phyloP scores from a whole-genome alignment of 2,888 invertebrate species.

The Chloromyia formosa region DNA sequence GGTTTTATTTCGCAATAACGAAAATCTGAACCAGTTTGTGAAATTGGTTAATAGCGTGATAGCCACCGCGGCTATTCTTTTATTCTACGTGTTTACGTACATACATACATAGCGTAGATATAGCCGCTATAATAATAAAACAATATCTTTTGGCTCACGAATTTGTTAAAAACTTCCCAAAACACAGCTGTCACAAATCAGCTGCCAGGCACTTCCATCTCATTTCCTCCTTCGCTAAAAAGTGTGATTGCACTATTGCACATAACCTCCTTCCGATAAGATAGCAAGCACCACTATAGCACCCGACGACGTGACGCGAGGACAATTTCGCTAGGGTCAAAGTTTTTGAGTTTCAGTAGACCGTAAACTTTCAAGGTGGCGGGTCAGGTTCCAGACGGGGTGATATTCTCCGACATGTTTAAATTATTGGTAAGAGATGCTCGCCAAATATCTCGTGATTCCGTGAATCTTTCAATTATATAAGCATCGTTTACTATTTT shows the following conservation, averaged over 20 bases:
- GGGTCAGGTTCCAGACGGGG: slow-evolving; percentile 52
- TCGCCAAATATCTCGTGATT: slow-evolving; percentile 41
- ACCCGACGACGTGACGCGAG: background rate
- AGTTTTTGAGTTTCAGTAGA: slow-evolving; percentile 51
- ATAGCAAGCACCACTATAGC: no score
- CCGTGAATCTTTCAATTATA: slow-evolving; percentile 44
- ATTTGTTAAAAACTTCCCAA: background rate
- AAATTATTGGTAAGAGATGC: slow-evolving; percentile 59
- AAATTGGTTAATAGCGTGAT: no score
- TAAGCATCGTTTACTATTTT: slow-evolving; percentile 52
- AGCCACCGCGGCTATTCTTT: no score
- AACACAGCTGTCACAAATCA: background rate
- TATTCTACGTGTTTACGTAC: no score
- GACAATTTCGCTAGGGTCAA: background rate
- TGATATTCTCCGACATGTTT: slow-evolving; percentile 56
- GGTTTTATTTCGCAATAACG: no score
- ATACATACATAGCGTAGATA: no score
- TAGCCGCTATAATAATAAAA: no score
- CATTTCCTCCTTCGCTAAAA: background rate
- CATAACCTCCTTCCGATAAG: slow-evolving; percentile 9
- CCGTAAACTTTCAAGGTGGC: slow-evolving; percentile 57
- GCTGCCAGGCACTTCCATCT: background rate
- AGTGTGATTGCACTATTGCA: background rate
- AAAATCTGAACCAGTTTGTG: no score
- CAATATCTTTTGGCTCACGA: no score